Conservation (phyloP, 2,797 vertebrate genomes). For the Pangasius djambal region DNA sequence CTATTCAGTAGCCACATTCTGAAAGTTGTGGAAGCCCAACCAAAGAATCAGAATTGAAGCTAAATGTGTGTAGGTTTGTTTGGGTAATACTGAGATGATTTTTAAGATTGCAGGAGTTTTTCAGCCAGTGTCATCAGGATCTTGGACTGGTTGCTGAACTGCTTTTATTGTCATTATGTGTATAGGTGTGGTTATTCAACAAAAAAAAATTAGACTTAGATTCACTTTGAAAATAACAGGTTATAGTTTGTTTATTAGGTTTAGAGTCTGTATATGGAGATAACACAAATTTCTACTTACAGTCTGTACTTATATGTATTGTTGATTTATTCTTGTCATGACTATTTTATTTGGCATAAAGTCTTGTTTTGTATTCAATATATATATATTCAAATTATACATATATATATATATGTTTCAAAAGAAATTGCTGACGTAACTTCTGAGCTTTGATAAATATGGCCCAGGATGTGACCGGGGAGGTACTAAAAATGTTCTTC, state of each 20-base stretch:
- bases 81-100: background rate
- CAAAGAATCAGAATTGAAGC: background rate
- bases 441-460: constrained; percentile 13
- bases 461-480: background rate
- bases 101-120: background rate
- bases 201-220: background rate
- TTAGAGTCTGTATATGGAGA: constrained; percentile 4
- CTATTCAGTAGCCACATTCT: background rate
- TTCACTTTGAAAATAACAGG: background rate
- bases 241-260: constrained; percentile 17
- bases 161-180: background rate
- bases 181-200: background rate
- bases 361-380: background rate
- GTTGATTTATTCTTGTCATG: constrained; percentile 1
- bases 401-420: background rate
- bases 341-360: background rate
- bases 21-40: background rate
- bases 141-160: background rate
- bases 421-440: constrained; percentile 6
- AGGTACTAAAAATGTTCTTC: constrained; percentile 20
- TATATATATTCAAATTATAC: background rate
- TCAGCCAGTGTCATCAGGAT: background rate
- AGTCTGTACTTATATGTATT: background rate
- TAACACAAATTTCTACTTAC: background rate
- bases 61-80: background rate